A percentile compares a stretch with the other conserved stretches of the same genome.
Evolutionary conservation across 2,113 vertebrate genomes (phyloP).

Genomic region (Ammospiza caudacuta): DNA sequence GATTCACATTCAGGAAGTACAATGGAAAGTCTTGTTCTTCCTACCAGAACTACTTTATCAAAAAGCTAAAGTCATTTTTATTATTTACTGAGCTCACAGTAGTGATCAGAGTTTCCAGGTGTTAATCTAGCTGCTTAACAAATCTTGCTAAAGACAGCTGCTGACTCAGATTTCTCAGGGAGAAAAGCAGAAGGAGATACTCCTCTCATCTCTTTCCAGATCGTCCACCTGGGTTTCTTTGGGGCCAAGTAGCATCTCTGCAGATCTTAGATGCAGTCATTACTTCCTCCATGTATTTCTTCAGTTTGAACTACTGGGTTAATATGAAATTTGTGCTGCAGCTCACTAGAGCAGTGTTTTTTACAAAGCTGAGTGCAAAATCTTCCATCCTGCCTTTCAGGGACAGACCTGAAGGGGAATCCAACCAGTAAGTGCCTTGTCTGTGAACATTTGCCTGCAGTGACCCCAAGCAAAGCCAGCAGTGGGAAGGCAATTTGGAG

Average conservation of each 20-base stretch:
- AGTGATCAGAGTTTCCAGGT: neutral
- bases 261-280: neutral
- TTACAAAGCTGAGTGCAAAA: neutral
- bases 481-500: neutral
- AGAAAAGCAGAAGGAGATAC: neutral
- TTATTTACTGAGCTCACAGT: neutral
- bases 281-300: neutral
- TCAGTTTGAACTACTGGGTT: neutral
- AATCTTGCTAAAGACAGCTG: neutral
- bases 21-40: neutral
- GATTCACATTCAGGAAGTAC: neutral
- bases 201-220: neutral
- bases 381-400: neutral
- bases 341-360: neutral
- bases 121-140: neutral
- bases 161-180: neutral
- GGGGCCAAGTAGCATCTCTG: neutral
- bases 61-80: neutral
- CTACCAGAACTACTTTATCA: neutral
- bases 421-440: neutral
- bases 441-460: neutral
- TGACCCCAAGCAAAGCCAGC: neutral
- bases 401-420: neutral
- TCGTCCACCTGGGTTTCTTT: neutral
- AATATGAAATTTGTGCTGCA: neutral